Evolutionary conservation across 2,888 invertebrate species (phyloP), one percentile per base, ranked within the genome.

Genomic region (Cacoxenus indagator): DNA sequence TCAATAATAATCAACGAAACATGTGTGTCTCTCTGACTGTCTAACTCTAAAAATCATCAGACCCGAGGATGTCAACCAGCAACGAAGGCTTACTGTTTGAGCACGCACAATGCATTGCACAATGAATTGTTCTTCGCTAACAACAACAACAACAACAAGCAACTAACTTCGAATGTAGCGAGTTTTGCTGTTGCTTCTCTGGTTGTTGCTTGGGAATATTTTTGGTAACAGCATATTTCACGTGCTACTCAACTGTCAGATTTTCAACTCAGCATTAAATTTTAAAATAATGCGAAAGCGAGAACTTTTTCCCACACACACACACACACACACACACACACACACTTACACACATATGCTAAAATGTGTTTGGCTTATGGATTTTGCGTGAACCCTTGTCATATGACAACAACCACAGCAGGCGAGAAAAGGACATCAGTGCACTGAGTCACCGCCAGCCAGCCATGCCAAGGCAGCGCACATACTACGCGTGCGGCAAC

Each of bases 251-350:
- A 81, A 80, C 80, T 80, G 80, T 84, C 80, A 80, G 80, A 80
- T 84, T 84, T 84, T 73, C 84, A 81, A 83, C 83, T 51, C 19
- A 84, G 80, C 80, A 84, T 78, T 81, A 80, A 80, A 84, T 80
- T 83, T 80, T 80, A 82, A 84, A 80, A 80, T 80, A 80, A 80
- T 80, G 84, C 83, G 84, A 73, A 55, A 61, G 29, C 46, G 24
- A 61, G 59, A 46, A 59, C 26, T 48, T 27, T 31, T n/a, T n/a
- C n/a, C n/a, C n/a, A 48, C 31, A 48, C 73, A 78, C 70, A 73
- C 78, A 76, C 70, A 46, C 45, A 76, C 64, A 67, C 64, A 64
- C 45, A 66, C 65, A 66, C 11, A 46, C 27, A 14, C 3, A 62
- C 11, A 62, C 26, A 45, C 64, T n/a, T 17, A 43, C 22, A 26